phyloP scores from a whole-genome alignment of 53 echinoderm and acorn worm genomes.

The Crossaster papposus region DNA sequence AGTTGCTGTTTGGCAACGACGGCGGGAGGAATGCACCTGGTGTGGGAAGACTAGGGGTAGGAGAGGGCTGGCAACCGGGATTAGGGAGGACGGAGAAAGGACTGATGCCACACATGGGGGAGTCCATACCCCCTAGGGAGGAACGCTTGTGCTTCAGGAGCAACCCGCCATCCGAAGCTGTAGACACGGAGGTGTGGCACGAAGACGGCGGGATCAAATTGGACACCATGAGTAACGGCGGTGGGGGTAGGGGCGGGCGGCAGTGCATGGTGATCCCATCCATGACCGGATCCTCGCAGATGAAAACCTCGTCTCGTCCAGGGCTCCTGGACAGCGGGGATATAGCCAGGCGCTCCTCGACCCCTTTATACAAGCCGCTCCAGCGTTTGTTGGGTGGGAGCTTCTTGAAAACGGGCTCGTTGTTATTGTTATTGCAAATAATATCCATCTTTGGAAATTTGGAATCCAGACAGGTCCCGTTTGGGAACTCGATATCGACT shows the following conservation, averaged over 20 bases:
- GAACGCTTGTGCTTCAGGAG: slow-evolving; percentile 76
- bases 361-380: slow-evolving; percentile 75
- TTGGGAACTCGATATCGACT: slow-evolving; percentile 49
- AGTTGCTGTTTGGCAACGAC: slow-evolving; percentile 75
- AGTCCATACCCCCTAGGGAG: slow-evolving; percentile 74
- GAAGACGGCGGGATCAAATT: slow-evolving; percentile 72
- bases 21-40: slow-evolving; percentile 83
- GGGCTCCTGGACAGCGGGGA: slow-evolving; percentile 65
- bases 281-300: slow-evolving; percentile 57
- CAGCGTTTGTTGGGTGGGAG: slow-evolving; percentile 97
- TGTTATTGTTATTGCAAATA: slow-evolving; percentile 70
- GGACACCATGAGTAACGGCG: slow-evolving; percentile 87
- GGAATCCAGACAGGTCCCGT: slow-evolving; percentile 7
- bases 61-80: slow-evolving; percentile 69
- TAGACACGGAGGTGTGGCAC: slow-evolving; percentile 62
- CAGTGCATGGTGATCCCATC: slow-evolving; percentile 59
- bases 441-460: slow-evolving; percentile 56
- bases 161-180: slow-evolving; percentile 54
- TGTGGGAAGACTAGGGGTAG: slow-evolving; percentile 70
- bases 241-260: slow-evolving; percentile 75
- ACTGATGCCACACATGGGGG: slow-evolving; percentile 70
- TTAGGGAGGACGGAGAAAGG: slow-evolving; percentile 74
- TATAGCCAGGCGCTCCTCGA: slow-evolving; percentile 61
- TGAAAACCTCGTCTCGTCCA: slow-evolving; percentile 33
- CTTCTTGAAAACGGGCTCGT: slow-evolving; percentile 77